Conservation (phyloP, 2,888 invertebrate genomes). For the Lasioglossum zephyrum region DNA sequence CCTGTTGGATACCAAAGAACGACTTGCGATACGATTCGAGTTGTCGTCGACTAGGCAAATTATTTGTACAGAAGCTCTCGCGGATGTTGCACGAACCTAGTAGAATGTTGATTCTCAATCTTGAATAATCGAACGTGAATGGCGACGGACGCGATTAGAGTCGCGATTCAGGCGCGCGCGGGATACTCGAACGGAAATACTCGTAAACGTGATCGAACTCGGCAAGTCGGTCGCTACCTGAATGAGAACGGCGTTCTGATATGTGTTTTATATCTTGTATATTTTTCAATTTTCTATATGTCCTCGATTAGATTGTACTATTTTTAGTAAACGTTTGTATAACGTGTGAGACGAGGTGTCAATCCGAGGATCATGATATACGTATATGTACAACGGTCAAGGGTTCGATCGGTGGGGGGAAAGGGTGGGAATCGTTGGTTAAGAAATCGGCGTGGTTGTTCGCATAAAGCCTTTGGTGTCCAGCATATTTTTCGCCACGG, state of each 20-base stretch:
- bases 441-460: slow-evolving; percentile 12
- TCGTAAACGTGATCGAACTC: slow-evolving; percentile 49
- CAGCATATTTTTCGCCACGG: slow-evolving; percentile 66
- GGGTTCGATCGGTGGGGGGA: background rate
- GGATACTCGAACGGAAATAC: slow-evolving; percentile 26
- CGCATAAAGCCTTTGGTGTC: slow-evolving; percentile 67
- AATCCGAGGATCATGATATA: slow-evolving; percentile 14
- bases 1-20: slow-evolving; percentile 74
- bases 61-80: slow-evolving; percentile 43
- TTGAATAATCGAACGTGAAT: background rate
- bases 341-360: slow-evolving; percentile 34
- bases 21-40: slow-evolving; percentile 46
- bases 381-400: background rate
- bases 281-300: slow-evolving; percentile 70
- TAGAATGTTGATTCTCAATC: slow-evolving; percentile 21
- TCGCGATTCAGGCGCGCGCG: slow-evolving; percentile 18
- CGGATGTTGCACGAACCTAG: slow-evolving; percentile 13
- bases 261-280: slow-evolving; percentile 68
- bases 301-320: slow-evolving; percentile 59
- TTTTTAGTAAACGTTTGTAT: slow-evolving; percentile 65
- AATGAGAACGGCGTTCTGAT: slow-evolving; percentile 61
- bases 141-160: background rate
- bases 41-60: slow-evolving; percentile 28
- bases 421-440: background rate
- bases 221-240: slow-evolving; percentile 61